Conservation (phyloP, 2,113 vertebrate species). For the Elaphurus davidianus region DNA sequence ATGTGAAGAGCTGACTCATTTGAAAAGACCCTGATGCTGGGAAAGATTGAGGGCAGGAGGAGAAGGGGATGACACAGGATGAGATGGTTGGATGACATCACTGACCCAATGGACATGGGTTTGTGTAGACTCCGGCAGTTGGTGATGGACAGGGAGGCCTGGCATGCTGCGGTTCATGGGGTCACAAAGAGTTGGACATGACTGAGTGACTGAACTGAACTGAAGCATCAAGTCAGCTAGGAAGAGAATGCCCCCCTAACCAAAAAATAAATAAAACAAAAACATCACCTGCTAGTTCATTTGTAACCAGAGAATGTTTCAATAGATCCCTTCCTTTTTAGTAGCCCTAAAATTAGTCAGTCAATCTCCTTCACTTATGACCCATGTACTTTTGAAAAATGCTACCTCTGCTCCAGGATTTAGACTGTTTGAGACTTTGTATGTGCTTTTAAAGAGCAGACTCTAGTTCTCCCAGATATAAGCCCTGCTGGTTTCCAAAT, state of each 20-base stretch:
- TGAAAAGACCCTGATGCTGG: background rate
- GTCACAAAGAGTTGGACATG: rapidly evolving
- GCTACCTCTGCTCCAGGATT: background rate
- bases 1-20: no score
- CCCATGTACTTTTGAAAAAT: background rate
- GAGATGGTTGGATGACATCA: background rate
- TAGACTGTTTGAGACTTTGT: background rate
- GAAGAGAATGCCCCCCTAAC: background rate
- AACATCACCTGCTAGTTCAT: background rate
- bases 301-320: background rate
- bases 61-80: rapidly evolving
- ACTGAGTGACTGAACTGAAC: background rate
- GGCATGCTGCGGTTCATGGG: rapidly evolving
- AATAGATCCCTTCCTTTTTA: background rate
- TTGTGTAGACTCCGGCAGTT: background rate
- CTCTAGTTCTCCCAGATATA: background rate
- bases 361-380: background rate
- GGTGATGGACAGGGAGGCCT: background rate
- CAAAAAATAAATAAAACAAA: background rate
- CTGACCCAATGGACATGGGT: rapidly evolving
- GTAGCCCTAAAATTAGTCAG: background rate
- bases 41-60: background rate
- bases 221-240: background rate
- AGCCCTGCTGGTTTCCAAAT: background rate
- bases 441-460: background rate